Base-by-base conservation (phyloP, 2,797 vertebrate species). In the Remorina albescens region DNA sequence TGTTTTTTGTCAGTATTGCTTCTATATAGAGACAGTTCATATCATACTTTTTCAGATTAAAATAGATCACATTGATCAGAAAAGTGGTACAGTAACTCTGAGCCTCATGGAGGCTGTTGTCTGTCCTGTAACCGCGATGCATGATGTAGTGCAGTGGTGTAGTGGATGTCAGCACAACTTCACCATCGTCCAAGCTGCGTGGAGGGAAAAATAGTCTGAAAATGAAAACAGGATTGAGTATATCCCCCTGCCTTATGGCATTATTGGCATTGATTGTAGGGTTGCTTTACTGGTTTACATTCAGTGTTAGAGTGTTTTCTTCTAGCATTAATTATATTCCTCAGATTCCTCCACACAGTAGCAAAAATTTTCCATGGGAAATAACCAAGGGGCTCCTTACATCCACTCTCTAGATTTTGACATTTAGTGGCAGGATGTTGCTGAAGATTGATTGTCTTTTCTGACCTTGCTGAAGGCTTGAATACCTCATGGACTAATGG, bases 321-420 rank as follows among this genome's bases (percentile, higher is more conserved):
- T n/a, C n/a, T n/a, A n/a, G n/a, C n/a, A n/a, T n/a, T n/a, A n/a
- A n/a, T n/a, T n/a, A n/a, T n/a, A n/a, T n/a, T n/a, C 5, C 41
- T 62, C 34, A 62, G 8, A 64, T 67, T 81, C 2, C 18, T 73
- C 47, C n/a, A 13, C 47, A 64, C 34, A 71, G 51, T 62, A 82
- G 50, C 57, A 74, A 60, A 7, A 60, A 32, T 13, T 46, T 62
- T 62, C 19, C 81, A 72, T 90, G 80, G 69, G 58, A 88, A 91
- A 79, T 70, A 61, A 2, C 53, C 58, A 5, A n/a, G 53, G 76
- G 55, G 32, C 32, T 25, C 32, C 58, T 51, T 80, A 13, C 76
- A 79, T 76, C 71, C 58, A 63, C 55, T 69, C 30, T 71, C 25
- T 56, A 76, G 46, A 81, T 74, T 53, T 54, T 85, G 77, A 77